Base-by-base conservation (phyloP, 2,888 invertebrate genomes). In the Drosophila picticornis region DNA sequence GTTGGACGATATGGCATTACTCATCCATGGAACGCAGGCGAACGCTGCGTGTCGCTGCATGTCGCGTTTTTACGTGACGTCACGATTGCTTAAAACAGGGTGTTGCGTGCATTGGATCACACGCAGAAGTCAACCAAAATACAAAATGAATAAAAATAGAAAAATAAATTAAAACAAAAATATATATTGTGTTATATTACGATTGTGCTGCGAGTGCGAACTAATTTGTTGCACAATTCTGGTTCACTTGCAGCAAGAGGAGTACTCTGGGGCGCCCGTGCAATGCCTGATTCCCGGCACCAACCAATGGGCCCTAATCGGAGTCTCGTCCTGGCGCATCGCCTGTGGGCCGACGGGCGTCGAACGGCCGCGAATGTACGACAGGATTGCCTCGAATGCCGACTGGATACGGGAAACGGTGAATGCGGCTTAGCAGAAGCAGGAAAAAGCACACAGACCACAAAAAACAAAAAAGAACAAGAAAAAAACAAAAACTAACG, bases 221-320 rank as follows among this genome's bases (percentile, higher is more conserved):
- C 4, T 27, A 38, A 13, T n/a, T 25, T 16, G 2, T 25, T 16
- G 51, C 13, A 27, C 3, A n/a, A 52, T 32, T 55, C 43, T n/a
- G 31, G 13, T 48, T 22, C 2, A 36, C 4, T 78, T 74, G 38
- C 92, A 97, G 97, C 97, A 97, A 93, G 97, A 97, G 94, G 97
- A 97, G 93, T 96, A 96, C 84, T 97, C 97, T 10, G 98, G 98
- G 22, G 97, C 97, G 93, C 96, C 97, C 7, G 96, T 98, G 94
- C 95, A 97, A 91, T 98, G 98, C 89, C 95, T 96, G 29, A 95
- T 96, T 77, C 94, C 95, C 0, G 95, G 96, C 77, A 95, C 95
- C 32, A 95, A 95, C 76, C 95, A 95, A 88, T 98, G 98, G 98
- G 96, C 96, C 0, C 92, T 98, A 46, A 94, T 95, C 34, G 98